These are phyloP conservation scores for Ochotona curzoniae DNA, from an alignment of 2,113 vertebrate genomes.

Conservation along the genomic window DNA sequence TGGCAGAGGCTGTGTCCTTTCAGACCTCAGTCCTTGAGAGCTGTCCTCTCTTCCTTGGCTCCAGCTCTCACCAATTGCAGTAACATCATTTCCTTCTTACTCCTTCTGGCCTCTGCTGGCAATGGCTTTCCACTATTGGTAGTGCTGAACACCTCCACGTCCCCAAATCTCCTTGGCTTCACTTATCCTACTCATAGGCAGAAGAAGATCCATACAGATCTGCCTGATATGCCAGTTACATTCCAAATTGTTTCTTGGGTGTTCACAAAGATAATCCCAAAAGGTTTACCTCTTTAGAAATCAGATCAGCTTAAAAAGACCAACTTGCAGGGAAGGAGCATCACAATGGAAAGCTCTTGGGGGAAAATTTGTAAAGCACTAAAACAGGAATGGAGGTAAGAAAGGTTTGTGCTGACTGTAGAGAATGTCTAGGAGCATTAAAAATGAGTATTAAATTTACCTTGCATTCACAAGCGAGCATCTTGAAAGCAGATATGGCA, in stretches of 20 bases:
- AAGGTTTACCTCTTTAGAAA: constrained; percentile 2
- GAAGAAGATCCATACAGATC: too few relatives aligned
- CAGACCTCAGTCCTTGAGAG: background rate
- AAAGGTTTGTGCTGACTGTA: background rate
- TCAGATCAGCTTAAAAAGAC: background rate
- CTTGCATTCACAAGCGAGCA: background rate
- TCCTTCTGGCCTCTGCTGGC: background rate
- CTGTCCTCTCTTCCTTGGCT: background rate
- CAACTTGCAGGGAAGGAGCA: background rate
- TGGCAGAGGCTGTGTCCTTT: background rate
- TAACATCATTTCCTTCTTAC: background rate
- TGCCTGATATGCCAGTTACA: background rate
- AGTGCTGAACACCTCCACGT: background rate
- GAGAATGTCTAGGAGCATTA: background rate
- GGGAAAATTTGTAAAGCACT: background rate
- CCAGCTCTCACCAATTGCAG: background rate
- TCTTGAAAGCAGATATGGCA: constrained; percentile 25
- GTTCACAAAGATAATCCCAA: background rate
- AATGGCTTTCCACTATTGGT: background rate
- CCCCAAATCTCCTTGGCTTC: background rate
- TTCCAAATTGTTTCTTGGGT: background rate
- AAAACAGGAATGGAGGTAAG: background rate
- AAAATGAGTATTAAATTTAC: constrained; percentile 14
- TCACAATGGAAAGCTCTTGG: background rate
- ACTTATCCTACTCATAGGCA: background rate